Evolutionary conservation across 1,140 invertebrate genomes (phyloP).

Genomic region (Zophobas morio): DNA sequence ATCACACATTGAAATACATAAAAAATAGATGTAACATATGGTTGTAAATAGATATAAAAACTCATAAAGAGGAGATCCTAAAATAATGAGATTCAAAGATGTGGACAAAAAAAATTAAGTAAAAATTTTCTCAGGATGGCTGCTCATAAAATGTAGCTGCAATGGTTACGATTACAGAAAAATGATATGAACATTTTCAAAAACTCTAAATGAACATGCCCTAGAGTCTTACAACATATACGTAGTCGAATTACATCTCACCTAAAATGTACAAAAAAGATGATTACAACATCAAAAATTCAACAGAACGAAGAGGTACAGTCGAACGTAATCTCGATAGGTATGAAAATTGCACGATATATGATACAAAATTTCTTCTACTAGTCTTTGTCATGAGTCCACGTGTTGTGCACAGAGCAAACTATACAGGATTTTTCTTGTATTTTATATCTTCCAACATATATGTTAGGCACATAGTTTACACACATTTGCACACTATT

Average conservation of each 20-base stretch:
- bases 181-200: slow-evolving; percentile 34
- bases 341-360: slow-evolving; percentile 48
- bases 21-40: slow-evolving; percentile 25
- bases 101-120: slow-evolving; percentile 19
- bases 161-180: slow-evolving; percentile 40
- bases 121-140: slow-evolving; percentile 12
- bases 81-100: neutral
- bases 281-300: slow-evolving; percentile 31
- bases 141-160: slow-evolving; percentile 34
- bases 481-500: slow-evolving; percentile 65
- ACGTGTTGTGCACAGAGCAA: slow-evolving; percentile 50
- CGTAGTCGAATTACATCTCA: slow-evolving; percentile 30
- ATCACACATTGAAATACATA: slow-evolving; percentile 10
- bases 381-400: slow-evolving; percentile 38
- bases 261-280: slow-evolving; percentile 42
- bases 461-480: slow-evolving; percentile 64
- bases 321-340: slow-evolving; percentile 24
- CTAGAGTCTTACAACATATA: slow-evolving; percentile 20
- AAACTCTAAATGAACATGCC: slow-evolving; percentile 25
- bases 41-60: slow-evolving; percentile 42
- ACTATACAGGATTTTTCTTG: slow-evolving; percentile 52
- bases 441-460: slow-evolving; percentile 52
- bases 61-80: slow-evolving; percentile 8
- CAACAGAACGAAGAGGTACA: slow-evolving; percentile 21
- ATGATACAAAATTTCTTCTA: slow-evolving; percentile 44